Percentiles rank a stretch among this genome's conserved stretches.
phyloP scores from a whole-genome alignment of 2,888 invertebrate species.

The Lacanobia wlatinum region DNA sequence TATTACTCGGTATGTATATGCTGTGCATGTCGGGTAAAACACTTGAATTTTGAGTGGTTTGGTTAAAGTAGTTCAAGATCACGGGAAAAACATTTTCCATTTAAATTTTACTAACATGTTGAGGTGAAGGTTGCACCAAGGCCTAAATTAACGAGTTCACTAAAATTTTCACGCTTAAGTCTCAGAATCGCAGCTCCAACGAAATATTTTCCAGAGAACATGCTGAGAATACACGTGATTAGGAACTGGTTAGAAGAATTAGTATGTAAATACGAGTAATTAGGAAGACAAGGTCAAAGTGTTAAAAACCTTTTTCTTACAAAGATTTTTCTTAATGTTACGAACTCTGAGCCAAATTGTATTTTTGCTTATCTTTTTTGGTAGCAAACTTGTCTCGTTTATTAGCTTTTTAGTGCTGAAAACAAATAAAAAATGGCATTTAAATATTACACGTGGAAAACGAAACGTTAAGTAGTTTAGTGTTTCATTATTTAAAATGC shows the following conservation, averaged over 20 bases:
- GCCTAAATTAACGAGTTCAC: slow-evolving; percentile 28
- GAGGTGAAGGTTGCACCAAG: slow-evolving; percentile 46
- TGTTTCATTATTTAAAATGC: neutral
- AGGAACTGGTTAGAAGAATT: slow-evolving; percentile 39
- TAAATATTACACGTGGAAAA: neutral
- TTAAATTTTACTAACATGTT: slow-evolving; percentile 12
- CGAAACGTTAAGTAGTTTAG: neutral
- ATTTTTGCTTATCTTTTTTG: neutral
- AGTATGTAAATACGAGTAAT: slow-evolving; percentile 34
- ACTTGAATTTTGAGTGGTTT: slow-evolving; percentile 5
- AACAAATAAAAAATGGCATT: neutral
- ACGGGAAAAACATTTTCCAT: slow-evolving; percentile 26
- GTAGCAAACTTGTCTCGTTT: neutral
- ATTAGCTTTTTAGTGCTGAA: neutral
- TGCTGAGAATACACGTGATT: slow-evolving; percentile 9
- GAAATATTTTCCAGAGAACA: slow-evolving; percentile 21
- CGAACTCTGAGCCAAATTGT: neutral
- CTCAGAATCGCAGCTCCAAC: slow-evolving; percentile 4
- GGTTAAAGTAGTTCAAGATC: slow-evolving; percentile 47
- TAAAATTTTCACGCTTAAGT: slow-evolving; percentile 30
- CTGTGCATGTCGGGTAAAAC: slow-evolving; percentile 6
- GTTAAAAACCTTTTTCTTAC: slow-evolving; percentile 19
- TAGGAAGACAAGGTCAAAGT: slow-evolving; percentile 39
- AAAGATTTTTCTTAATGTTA: neutral
- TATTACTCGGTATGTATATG: slow-evolving; percentile 11